These are phyloP conservation scores for Urosaurus nigricauda DNA, from an alignment of 2,797 vertebrate species.

Conservation along the genomic window DNA sequence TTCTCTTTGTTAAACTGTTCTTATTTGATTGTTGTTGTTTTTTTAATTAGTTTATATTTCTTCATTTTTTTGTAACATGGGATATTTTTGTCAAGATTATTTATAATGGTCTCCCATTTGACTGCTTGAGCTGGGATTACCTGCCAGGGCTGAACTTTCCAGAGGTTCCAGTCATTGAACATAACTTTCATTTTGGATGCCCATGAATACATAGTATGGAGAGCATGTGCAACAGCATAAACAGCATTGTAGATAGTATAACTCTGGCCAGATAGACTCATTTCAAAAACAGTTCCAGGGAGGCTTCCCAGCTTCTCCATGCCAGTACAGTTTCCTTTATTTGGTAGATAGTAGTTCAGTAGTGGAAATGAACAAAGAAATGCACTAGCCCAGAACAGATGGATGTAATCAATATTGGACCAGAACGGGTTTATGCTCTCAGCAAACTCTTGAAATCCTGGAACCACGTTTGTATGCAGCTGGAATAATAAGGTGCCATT, in stretches of 20 bases:
- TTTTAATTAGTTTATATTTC: no score
- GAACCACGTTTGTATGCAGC: background rate
- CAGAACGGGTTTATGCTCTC: background rate
- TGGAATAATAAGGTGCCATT: background rate
- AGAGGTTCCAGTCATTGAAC: background rate
- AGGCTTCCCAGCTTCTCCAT: background rate
- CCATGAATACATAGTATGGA: background rate
- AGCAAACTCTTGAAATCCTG: background rate
- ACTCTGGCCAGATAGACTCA: background rate
- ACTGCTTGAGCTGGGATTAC: background rate
- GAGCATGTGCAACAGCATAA: background rate
- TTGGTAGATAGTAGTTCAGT: accelerated
- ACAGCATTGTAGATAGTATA: background rate
- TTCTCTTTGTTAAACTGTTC: no score
- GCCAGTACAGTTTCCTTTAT: background rate
- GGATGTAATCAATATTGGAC: background rate
- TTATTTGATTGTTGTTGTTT: no score
- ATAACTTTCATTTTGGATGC: background rate
- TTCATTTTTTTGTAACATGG: background rate
- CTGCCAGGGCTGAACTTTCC: background rate
- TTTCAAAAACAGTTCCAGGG: background rate
- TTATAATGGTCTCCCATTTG: background rate
- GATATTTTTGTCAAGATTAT: no score
- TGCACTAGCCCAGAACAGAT: background rate
- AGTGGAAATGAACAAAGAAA: background rate